Base-by-base conservation (phyloP, 2,113 vertebrate genomes). In the Microtus montanus region DNA sequence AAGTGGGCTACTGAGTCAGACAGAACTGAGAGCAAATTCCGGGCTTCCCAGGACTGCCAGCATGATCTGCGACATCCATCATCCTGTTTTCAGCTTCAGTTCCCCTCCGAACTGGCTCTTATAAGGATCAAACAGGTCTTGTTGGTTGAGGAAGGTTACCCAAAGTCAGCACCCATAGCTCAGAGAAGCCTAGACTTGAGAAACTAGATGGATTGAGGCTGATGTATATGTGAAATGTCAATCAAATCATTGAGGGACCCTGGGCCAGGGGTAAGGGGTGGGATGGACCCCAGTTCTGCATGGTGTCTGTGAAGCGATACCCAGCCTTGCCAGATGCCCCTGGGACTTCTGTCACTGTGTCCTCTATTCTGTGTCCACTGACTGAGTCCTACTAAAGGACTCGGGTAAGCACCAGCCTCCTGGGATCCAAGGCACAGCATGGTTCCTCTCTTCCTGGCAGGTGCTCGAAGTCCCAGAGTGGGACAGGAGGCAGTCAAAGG, bases 401-500 rank as follows among this genome's bases (percentile, higher is more conserved):
- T 22, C 11, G 54, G 49, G 41, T 61, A 28, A 63, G 68, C 73
- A 10, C 98, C 96, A 33, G 96, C 38, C 41, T 95, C 22, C 71
- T 97, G 38, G 74, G 7, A 3, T 14, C 66, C 9, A 2, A 92
- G 94, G 64, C 0, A 93, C 77, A 86, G 20, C 30, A 61, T 58
- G 33, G 24, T 58, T 80, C 30, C 58, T 33, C 15, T 87, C 73
- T 70, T 19, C 35, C 74, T n/a, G 49, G 14, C 83, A 95, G 33
- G 44, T 77, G 44, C 70, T 92, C 79, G 54, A 63, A 35, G 97
- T 68, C 44, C 90, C 15, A 26, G 95, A 63, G 85, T 82, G 75
- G n/a, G 33, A 38, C 19, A 74, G 74, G 96, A 92, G 75, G 20
- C 24, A 14, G 66, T 91, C 52, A n/a, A 97, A 98, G 68, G 49